Conservation (phyloP, 2,797 vertebrate species). For the Spondyliosoma cantharus region DNA sequence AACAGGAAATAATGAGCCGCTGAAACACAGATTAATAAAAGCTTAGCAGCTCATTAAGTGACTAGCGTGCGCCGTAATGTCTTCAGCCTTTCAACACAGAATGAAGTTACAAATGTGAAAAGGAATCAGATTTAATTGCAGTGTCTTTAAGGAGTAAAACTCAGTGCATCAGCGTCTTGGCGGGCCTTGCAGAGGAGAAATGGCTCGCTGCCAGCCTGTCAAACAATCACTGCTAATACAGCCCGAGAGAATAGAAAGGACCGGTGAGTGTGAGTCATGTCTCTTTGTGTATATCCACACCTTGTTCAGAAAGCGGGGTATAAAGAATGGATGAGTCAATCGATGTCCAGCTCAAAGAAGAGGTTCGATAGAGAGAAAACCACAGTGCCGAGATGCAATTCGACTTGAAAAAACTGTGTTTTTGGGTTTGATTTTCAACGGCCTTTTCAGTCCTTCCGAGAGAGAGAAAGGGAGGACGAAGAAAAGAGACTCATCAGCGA, state of each 20-base stretch:
- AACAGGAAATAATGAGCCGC: too few relatives aligned
- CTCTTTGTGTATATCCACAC: neutral
- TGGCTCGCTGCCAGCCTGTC: slow-evolving; percentile 25
- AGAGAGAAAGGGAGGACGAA: neutral
- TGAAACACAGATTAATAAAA: neutral
- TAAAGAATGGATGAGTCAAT: slow-evolving; percentile 42
- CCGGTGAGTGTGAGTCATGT: neutral
- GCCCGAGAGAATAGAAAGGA: slow-evolving; percentile 10
- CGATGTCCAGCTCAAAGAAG: slow-evolving; percentile 28
- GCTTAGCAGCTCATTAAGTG: neutral
- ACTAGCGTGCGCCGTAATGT: neutral
- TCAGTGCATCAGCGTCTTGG: too few relatives aligned
- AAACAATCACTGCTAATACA: slow-evolving; percentile 22
- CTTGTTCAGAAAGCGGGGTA: neutral
- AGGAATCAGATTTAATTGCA: neutral
- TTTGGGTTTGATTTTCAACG: slow-evolving; percentile 1
- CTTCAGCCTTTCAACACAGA: neutral
- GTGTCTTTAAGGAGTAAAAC: neutral
- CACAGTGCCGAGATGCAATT: slow-evolving; percentile 13
- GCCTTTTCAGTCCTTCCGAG: neutral
- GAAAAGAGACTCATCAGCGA: neutral
- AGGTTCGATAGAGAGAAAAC: slow-evolving; percentile 23
- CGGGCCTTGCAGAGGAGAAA: neutral
- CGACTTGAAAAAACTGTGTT: neutral
- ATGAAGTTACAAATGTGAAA: neutral